A percentile compares a stretch with the other conserved stretches of the same genome.
phyloP scores from a whole-genome alignment of 2,113 vertebrate species.

The Cyrtonyx montezumae region DNA sequence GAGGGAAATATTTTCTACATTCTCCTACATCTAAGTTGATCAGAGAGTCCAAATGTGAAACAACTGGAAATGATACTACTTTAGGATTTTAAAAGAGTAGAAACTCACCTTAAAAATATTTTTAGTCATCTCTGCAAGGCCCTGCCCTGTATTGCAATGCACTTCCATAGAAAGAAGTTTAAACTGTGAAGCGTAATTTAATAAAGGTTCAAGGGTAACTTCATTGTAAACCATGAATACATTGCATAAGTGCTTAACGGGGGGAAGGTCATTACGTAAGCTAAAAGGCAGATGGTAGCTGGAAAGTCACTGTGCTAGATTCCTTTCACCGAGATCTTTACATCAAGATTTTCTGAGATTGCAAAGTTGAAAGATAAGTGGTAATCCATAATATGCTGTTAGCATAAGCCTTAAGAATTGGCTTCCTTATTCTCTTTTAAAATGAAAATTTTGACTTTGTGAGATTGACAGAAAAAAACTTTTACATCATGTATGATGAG shows the following conservation, averaged over 20 bases:
- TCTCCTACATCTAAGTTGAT: neutral
- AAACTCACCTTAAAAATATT: neutral
- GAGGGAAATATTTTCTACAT: neutral
- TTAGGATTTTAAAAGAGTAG: neutral
- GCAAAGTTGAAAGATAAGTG: neutral
- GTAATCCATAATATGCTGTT: too few relatives aligned
- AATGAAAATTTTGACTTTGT: neutral
- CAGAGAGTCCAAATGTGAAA: neutral
- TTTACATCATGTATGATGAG: neutral
- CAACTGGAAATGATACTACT: rapidly evolving
- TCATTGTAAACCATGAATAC: neutral
- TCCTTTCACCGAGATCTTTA: too few relatives aligned
- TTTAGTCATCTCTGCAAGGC: neutral
- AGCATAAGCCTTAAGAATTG: neutral
- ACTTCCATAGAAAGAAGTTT: neutral
- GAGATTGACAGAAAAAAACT: neutral
- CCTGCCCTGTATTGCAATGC: neutral
- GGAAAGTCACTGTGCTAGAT: too few relatives aligned
- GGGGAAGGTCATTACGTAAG: too few relatives aligned
- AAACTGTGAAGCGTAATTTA: neutral
- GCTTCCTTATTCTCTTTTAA: neutral
- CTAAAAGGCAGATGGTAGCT: too few relatives aligned
- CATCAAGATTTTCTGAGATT: too few relatives aligned
- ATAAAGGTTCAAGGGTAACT: neutral
- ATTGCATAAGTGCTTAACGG: too few relatives aligned